Evolutionary conservation across 1,140 invertebrate species (phyloP).

Genomic region (Charaxes varanes): DNA sequence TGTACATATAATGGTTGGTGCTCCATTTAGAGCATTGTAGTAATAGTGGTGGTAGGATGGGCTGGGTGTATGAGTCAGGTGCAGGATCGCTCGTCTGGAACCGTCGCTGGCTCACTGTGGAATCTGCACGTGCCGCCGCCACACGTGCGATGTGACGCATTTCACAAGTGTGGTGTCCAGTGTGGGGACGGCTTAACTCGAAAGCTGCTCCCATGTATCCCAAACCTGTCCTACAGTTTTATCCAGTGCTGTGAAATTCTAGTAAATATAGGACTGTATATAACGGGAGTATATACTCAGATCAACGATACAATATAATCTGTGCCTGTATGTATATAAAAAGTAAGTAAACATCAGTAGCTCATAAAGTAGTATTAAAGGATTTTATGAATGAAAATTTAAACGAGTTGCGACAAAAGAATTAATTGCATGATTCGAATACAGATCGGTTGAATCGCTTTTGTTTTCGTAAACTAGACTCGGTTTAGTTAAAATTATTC

Average conservation of each 20-base stretch:
- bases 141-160: constrained; percentile 48
- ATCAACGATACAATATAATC: no score
- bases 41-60: constrained; percentile 36
- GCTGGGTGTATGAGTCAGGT: constrained; percentile 60
- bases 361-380: no score
- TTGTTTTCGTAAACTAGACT: no score
- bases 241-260: constrained; percentile 14
- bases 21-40: constrained; percentile 53
- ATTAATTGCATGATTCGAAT: no score
- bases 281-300: no score
- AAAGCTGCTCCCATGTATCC: constrained; percentile 21
- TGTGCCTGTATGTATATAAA: neutral
- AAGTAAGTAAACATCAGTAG: constrained; percentile 5
- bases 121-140: constrained; percentile 49
- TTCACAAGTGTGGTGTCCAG: constrained; percentile 20
- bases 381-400: no score
- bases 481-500: no score
- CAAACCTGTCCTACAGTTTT: constrained; percentile 20
- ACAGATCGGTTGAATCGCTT: no score
- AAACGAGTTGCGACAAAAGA: no score
- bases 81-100: constrained; percentile 63
- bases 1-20: constrained; percentile 25
- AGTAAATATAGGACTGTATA: neutral
- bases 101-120: constrained; percentile 48
- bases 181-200: constrained; percentile 25